Conservation (phyloP, 2,888 invertebrate genomes). For the Itoplectis maculator region DNA sequence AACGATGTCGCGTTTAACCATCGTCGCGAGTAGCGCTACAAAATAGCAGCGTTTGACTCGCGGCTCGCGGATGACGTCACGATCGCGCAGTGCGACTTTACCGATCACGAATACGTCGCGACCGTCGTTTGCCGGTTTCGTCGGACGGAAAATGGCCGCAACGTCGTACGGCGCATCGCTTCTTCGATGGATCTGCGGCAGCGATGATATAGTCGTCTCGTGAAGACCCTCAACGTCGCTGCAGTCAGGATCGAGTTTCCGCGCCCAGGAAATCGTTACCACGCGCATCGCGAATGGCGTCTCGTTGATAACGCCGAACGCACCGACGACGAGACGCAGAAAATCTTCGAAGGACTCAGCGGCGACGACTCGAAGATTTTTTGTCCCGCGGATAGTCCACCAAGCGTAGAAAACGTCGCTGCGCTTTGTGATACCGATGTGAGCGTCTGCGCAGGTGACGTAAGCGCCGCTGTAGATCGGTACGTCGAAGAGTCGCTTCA, state of each 20-base stretch:
- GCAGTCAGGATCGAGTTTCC: conserved; percentile 79
- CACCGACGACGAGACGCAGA: conserved; percentile 75
- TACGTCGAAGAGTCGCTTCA: conserved; percentile 78
- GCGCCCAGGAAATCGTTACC: conserved; percentile 79
- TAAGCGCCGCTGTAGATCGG: conserved; percentile 79
- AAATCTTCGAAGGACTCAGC: conserved; percentile 76
- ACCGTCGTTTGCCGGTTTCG: conserved; percentile 68
- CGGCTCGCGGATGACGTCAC: conserved; percentile 78
- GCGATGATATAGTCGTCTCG: conserved; percentile 74
- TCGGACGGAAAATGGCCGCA: conserved; percentile 75
- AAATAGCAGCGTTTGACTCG: conserved; percentile 80
- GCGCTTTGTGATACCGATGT: conserved; percentile 78
- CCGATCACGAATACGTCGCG: conserved; percentile 79
- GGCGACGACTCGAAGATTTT: conserved; percentile 77
- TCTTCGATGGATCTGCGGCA: conserved; percentile 76
- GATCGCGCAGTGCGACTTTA: conserved; percentile 73
- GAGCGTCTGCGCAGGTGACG: conserved; percentile 75
- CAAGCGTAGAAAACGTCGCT: conserved; percentile 78
- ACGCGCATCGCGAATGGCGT: conserved; percentile 72
- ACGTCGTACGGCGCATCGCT: conserved; percentile 74
- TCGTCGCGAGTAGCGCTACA: conserved; percentile 77
- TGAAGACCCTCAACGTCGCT: conserved; percentile 78
- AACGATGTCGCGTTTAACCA: conserved; percentile 80
- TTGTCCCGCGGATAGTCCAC: conserved; percentile 78
- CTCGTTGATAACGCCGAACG: conserved; percentile 71